phyloP scores from a whole-genome alignment of 2,888 invertebrate species.

The Itoplectis maculator region DNA sequence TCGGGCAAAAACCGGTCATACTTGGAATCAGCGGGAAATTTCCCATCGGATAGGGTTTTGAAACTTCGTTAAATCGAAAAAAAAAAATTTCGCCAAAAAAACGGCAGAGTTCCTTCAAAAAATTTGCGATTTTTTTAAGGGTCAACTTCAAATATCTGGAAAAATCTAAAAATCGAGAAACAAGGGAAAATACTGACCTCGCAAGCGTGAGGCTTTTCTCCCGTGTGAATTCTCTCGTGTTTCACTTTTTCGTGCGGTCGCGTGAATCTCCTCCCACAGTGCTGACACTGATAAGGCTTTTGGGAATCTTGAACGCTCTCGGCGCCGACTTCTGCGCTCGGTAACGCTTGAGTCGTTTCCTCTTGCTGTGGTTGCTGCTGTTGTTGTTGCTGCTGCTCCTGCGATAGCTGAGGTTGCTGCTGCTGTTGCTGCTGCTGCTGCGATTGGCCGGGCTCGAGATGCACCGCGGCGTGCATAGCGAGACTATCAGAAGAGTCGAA shows the following conservation, averaged over 20 bases:
- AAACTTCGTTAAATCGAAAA: too few species aligned
- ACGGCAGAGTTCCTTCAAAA: too few species aligned
- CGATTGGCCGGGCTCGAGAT: constrained; percentile 81
- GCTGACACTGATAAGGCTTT: constrained; percentile 89
- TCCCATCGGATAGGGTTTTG: too few species aligned
- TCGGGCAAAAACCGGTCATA: too few species aligned
- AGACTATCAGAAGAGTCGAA: constrained; percentile 88
- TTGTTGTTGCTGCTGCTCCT: neutral
- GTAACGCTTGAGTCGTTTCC: constrained; percentile 10
- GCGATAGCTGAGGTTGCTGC: constrained; percentile 13
- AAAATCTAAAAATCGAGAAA: too few species aligned
- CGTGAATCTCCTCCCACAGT: constrained; percentile 90
- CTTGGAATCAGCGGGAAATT: too few species aligned
- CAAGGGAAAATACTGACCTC: constrained; percentile 82
- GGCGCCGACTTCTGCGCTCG: neutral
- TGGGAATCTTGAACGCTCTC: constrained; percentile 66
- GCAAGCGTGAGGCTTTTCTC: constrained; percentile 92
- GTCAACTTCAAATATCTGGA: too few species aligned
- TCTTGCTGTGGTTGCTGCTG: constrained; percentile 19
- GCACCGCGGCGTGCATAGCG: constrained; percentile 91
- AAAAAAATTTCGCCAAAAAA: too few species aligned
- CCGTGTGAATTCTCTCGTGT: constrained; percentile 93
- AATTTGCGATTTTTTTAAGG: too few species aligned
- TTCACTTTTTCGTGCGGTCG: constrained; percentile 93
- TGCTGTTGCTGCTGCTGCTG: constrained; percentile 58